Percentiles rank a stretch among this genome's conserved stretches.
These are phyloP conservation scores for Ctenopoma multispine DNA, from an alignment of 2,797 vertebrate genomes.

Conservation along the genomic window DNA sequence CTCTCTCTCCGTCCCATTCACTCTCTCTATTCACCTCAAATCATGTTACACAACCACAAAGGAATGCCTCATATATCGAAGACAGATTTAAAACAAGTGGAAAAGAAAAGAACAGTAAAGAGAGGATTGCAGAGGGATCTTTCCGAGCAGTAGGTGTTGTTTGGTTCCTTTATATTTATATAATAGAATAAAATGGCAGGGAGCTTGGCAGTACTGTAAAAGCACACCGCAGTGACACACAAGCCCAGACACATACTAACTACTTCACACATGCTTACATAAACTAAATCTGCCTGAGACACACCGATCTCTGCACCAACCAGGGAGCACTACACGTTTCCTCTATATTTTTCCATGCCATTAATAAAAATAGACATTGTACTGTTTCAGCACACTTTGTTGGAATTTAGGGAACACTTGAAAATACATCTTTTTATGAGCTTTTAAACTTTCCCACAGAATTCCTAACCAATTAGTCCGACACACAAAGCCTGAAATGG, in stretches of 20 bases:
- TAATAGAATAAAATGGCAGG: slow-evolving; percentile 51
- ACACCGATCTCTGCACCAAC: slow-evolving; percentile 30
- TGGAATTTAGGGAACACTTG: slow-evolving; percentile 69
- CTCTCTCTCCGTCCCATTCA: slow-evolving; percentile 31
- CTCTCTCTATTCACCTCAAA: slow-evolving; percentile 49
- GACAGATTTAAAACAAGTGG: slow-evolving; percentile 60
- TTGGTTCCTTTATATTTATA: slow-evolving; percentile 43
- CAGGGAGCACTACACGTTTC: slow-evolving; percentile 52
- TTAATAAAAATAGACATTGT: slow-evolving; percentile 72
- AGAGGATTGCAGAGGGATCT: slow-evolving; percentile 42
- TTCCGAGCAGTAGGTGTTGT: slow-evolving; percentile 50
- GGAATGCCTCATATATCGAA: slow-evolving; percentile 70
- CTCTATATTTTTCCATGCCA: slow-evolving; percentile 65
- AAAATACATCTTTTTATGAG: slow-evolving; percentile 74
- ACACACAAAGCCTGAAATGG: slow-evolving; percentile 30
- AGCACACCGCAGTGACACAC: slow-evolving; percentile 45
- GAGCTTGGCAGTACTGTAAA: slow-evolving; percentile 46
- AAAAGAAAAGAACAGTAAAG: slow-evolving; percentile 44
- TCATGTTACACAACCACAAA: slow-evolving; percentile 74
- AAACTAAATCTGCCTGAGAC: slow-evolving; percentile 62
- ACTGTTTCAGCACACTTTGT: slow-evolving; percentile 67
- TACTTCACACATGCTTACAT: slow-evolving; percentile 67
- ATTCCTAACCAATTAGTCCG: slow-evolving; percentile 59
- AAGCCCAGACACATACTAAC: slow-evolving; percentile 60
- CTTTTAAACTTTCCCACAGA: slow-evolving; percentile 72